Conservation (phyloP, 2,888 invertebrate species). For the Leuctra nigra region DNA sequence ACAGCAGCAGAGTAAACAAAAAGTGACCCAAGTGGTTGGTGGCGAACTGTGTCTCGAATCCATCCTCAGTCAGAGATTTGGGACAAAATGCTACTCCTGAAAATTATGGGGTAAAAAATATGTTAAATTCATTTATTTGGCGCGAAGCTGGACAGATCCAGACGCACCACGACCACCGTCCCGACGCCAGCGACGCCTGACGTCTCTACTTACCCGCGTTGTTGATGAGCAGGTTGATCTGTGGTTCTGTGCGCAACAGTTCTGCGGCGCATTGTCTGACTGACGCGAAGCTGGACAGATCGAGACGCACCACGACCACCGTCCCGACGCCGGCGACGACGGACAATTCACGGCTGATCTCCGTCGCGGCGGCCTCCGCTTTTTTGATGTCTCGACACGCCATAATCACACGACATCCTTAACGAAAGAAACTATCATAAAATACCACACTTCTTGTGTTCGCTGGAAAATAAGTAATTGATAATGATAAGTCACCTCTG, state of each 20-base stretch:
- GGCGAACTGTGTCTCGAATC: slow-evolving; percentile 51
- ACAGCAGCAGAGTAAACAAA: slow-evolving; percentile 50
- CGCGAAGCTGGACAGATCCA: too few relatives aligned
- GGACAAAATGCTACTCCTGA: slow-evolving; percentile 44
- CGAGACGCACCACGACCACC: slow-evolving; percentile 34
- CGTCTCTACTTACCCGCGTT: slow-evolving; percentile 28
- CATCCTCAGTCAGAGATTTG: slow-evolving; percentile 43
- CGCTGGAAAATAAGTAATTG: too few relatives aligned
- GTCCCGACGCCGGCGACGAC: slow-evolving; percentile 14
- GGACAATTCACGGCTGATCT: slow-evolving; percentile 35
- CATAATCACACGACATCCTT: slow-evolving; percentile 47
- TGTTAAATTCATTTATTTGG: too few relatives aligned
- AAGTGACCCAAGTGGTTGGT: slow-evolving; percentile 57
- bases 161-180: too few relatives aligned
- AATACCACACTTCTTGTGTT: too few relatives aligned
- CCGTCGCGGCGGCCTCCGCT: slow-evolving; percentile 39
- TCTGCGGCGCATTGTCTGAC: slow-evolving; percentile 48
- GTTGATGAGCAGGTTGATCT: slow-evolving; percentile 30
- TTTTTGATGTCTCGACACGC: slow-evolving; percentile 43
- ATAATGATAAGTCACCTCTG: slow-evolving; percentile 40
- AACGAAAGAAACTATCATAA: too few relatives aligned
- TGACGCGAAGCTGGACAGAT: slow-evolving; percentile 50
- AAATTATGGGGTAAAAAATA: too few relatives aligned
- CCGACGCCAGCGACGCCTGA: too few relatives aligned
- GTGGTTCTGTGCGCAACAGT: slow-evolving; percentile 31